Base-by-base conservation (phyloP, 2,888 invertebrate genomes). In the Lapara coniferarum region DNA sequence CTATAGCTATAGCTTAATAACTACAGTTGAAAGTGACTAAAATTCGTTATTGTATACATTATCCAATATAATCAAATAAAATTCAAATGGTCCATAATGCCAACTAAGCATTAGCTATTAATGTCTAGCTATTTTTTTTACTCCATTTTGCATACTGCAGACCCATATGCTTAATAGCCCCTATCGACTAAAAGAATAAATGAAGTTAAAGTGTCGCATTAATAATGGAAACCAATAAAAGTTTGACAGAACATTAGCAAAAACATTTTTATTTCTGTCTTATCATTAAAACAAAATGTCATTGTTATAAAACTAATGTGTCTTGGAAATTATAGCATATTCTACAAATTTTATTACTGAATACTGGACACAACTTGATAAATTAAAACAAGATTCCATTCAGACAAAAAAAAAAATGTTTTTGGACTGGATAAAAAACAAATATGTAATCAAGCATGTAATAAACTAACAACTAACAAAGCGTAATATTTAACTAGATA, bases 301-400 rank as follows among this genome's bases (percentile, higher is more conserved):
- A 58, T 49, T 68, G 58, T 57, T 74, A 72, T 78, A 72, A 73
- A 70, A 74, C 49, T 49, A 49, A 63, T 63, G 49, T 63, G 49
- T 63, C 49, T 63, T 16, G 19, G 6, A 49, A 46, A 2, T 49
- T 63, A 63, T 49, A 3, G 49, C 6, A 13, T 49, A 6, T 37
- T 49, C 1, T 49, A 25, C 12, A 13, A 2, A 46, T 63, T 63
- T 63, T 63, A 63, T 63, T 49, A 19, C 46, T 12, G 16, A 16
- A 10, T 63, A n/a, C n/a, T n/a, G n/a, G n/a, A 37, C 8, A 13
- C 30, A 57, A 10, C 16, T 10, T 16, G 8, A 2, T 19, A 37
- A 37, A 37, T 37, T 37, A 8, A 37, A 37, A 37, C 37, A 37
- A 37, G 37, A 37, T 37, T 37, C 37, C 37, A 8, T 37, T 37